Base-by-base conservation (phyloP, 2,888 invertebrate genomes). In the Spialia ferax region DNA sequence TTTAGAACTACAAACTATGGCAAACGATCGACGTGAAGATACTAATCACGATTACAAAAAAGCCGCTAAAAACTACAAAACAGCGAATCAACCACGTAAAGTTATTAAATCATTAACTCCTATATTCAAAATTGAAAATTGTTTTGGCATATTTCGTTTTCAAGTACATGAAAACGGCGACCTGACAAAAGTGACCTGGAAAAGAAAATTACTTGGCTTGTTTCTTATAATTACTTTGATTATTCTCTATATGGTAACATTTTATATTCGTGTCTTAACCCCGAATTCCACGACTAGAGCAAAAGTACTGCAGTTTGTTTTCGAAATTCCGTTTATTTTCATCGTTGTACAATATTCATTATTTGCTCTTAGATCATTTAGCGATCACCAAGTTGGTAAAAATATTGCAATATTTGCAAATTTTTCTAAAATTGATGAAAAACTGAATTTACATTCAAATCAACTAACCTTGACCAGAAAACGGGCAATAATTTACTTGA, bases 361-460 rank as follows among this genome's bases (percentile, higher is more conserved):
- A 55, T 20, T 48, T 23, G 56, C 35, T 2, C 13, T 66, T 0
- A 22, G 50, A 26, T 62, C 68, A 3, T 50, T 56, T 2, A 48
- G 29, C 38, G 50, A 57, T 22, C 38, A 29, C 29, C 26, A 57
- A 22, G 29, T 56, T 6, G 35, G n/a, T 63, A 48, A 6, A 13
- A 68, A 63, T 22, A 50, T 63, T 11, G 68, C 1, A 1, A 62
- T 68, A 50, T 70, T 13, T 26, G 67, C 8, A 62, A 22, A 23
- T 2, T 50, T 74, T 11, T 66, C 26, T 13, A 52, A 66, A 60
- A 66, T 68, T 15, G 71, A 74, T 60, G 20, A 2, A 10, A 69
- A 59, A 45, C 57, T 74, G n/a, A 69, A 69, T 22, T 35, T 71
- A 22, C 35, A 65, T 1, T 38, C 10, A 11, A 61, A 69, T 20